phyloP scores from a whole-genome alignment of 2,888 invertebrate species.

The Cepaea hortensis region DNA sequence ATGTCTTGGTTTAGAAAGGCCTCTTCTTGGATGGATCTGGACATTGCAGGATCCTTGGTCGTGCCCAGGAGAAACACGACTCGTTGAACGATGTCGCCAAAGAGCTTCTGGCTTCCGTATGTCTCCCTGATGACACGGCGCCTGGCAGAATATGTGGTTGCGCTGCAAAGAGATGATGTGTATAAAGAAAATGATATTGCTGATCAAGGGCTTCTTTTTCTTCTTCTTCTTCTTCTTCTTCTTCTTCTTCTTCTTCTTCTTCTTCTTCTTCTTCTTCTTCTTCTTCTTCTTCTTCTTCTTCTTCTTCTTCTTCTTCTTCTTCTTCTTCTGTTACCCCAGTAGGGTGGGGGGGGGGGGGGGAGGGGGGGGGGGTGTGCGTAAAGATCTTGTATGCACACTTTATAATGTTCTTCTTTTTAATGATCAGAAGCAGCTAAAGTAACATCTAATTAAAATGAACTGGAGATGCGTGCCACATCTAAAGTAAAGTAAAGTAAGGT shows the following conservation, averaged over 20 bases:
- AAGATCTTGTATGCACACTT: too few species aligned
- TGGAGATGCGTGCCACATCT: too few species aligned
- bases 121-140: constrained; percentile 62
- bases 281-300: neutral
- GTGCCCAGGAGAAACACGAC: constrained; percentile 65
- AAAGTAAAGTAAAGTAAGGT: too few species aligned
- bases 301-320: neutral
- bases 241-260: neutral
- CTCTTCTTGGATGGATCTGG: constrained; percentile 64
- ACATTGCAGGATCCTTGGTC: constrained; percentile 54
- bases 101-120: constrained; percentile 56
- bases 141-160: constrained; percentile 47
- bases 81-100: constrained; percentile 55
- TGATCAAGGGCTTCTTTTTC: neutral
- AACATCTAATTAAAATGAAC: too few species aligned
- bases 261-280: too few species aligned
- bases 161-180: constrained; percentile 7
- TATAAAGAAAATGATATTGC: neutral
- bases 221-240: neutral
- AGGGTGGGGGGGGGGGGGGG: too few species aligned
- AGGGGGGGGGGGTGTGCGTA: too few species aligned
- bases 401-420: too few species aligned
- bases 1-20: constrained; percentile 61
- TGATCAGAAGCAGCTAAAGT: too few species aligned
- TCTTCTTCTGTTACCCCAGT: too few species aligned